Evolutionary conservation across 2,888 invertebrate species (phyloP), one percentile per base, ranked within the genome.

Genomic region (Anthrax anthrax): DNA sequence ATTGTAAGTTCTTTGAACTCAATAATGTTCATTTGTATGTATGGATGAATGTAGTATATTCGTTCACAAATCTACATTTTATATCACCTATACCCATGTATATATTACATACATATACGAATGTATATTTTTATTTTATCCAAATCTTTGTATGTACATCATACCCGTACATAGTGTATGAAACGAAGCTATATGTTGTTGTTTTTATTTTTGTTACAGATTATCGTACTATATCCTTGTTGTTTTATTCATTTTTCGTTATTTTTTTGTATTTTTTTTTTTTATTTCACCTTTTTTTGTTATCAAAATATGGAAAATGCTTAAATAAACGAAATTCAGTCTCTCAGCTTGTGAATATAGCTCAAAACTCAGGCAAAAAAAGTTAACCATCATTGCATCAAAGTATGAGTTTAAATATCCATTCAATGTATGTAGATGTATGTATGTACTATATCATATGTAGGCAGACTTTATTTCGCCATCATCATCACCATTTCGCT

Each of bases 1-100:
- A 32, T 32, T 12, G 23, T 40, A 46, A 42, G 46, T 46, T 46
- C 46, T 46, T 46, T 46, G 46, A 46, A 46, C 46, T 37, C 18
- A 19, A n/a, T n/a, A n/a, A n/a, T n/a, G n/a, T n/a, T n/a, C n/a
- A n/a, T n/a, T n/a, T n/a, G n/a, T n/a, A n/a, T n/a, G n/a, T n/a
- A n/a, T n/a, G n/a, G n/a, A n/a, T n/a, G n/a, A n/a, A n/a, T n/a
- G n/a, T n/a, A n/a, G 16, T 37, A 5, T n/a, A 23, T 37, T 19
- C 23, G 18, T 37, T 12, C 6, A 32, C 8, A 32, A 32, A 18
- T 34, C 18, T 34, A 18, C n/a, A 18, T 42, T 32, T 18, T 42
- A 42, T 46, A 37, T 46, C 42, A 37, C 42, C 37, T 42, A 23
- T 23, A 5, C 18, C 9, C 16, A 18, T n/a, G n/a, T n/a, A n/a